A percentile compares a stretch with the other conserved stretches of the same genome.
Conservation (phyloP, 2,797 vertebrate species). For the Diceros bicornis region DNA sequence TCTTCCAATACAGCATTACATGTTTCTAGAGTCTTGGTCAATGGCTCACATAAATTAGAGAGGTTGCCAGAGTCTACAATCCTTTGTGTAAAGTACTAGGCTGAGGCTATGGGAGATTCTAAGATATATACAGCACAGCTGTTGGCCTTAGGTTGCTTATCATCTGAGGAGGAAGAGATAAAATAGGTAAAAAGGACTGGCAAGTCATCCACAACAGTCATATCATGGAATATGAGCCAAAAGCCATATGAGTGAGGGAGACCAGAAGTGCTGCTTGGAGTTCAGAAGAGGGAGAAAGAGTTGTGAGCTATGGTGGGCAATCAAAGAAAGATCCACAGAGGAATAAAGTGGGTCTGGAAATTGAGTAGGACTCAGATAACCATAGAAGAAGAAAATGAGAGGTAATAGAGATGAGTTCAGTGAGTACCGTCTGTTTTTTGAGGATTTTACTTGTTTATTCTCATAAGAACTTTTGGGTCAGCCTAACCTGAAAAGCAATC, state of each 20-base stretch:
- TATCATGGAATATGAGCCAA: background rate
- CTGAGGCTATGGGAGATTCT: background rate
- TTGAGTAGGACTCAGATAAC: slow-evolving; percentile 2
- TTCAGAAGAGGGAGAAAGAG: background rate
- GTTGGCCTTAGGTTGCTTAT: background rate
- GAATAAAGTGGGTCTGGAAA: background rate
- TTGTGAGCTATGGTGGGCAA: background rate
- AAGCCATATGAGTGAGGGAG: background rate
- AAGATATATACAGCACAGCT: background rate
- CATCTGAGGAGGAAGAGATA: background rate
- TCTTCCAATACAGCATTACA: background rate
- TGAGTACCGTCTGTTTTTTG: slow-evolving; percentile 2
- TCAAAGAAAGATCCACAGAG: background rate
- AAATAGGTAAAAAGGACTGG: background rate
- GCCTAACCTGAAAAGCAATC: slow-evolving; percentile 57
- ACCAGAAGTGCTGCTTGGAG: background rate
- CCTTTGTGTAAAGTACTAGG: background rate
- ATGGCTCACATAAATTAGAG: slow-evolving; percentile 1
- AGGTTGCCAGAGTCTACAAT: background rate
- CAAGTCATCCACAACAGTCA: background rate
- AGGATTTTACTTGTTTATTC: slow-evolving; percentile 60
- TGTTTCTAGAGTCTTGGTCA: slow-evolving; percentile 23
- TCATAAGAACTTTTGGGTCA: slow-evolving; percentile 61
- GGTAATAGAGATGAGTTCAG: background rate
- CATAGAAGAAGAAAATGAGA: background rate